Percentiles rank a stretch among this genome's conserved stretches.
These are phyloP conservation scores for Picus viridis DNA, from an alignment of 2,797 vertebrate species.

Conservation along the genomic window DNA sequence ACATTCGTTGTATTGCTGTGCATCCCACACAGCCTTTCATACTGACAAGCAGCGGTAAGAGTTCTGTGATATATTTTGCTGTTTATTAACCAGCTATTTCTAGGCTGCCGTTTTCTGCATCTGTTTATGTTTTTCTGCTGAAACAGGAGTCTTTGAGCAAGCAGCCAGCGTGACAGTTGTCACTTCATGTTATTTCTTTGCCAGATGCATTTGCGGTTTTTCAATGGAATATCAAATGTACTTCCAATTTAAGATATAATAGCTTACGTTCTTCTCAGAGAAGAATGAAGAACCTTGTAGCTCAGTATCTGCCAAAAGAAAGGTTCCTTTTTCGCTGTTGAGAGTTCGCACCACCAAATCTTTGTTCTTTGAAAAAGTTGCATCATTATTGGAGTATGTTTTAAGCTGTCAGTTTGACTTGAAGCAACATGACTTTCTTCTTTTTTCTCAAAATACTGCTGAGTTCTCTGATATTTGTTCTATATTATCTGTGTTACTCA, in stretches of 20 bases:
- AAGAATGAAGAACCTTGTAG: conserved; percentile 19
- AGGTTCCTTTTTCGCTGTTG: not conserved
- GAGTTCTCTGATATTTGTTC: not conserved
- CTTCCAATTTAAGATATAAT: not conserved
- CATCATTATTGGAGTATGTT: not conserved
- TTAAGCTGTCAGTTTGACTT: not conserved
- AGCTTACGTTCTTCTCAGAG: not conserved
- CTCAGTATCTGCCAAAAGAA: not conserved
- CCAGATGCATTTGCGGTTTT: not conserved
- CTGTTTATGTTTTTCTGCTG: not conserved
- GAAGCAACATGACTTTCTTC: not conserved
- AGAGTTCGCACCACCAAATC: not conserved
- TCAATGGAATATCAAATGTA: not conserved
- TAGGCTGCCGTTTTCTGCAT: not conserved
- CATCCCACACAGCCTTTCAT: conserved; percentile 98
- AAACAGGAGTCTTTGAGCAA: not conserved
- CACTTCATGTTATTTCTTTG: not conserved
- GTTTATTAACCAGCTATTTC: not conserved
- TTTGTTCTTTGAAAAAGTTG: not conserved
- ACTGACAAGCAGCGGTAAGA: conserved; percentile 95
- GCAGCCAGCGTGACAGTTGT: not conserved
- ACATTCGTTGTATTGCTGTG: conserved; percentile 98
- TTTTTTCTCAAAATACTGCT: not conserved
- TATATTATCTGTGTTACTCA: not conserved
- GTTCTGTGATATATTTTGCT: not conserved